Base-by-base conservation (phyloP, 2,113 vertebrate genomes). In the Pseudopipra pipra region DNA sequence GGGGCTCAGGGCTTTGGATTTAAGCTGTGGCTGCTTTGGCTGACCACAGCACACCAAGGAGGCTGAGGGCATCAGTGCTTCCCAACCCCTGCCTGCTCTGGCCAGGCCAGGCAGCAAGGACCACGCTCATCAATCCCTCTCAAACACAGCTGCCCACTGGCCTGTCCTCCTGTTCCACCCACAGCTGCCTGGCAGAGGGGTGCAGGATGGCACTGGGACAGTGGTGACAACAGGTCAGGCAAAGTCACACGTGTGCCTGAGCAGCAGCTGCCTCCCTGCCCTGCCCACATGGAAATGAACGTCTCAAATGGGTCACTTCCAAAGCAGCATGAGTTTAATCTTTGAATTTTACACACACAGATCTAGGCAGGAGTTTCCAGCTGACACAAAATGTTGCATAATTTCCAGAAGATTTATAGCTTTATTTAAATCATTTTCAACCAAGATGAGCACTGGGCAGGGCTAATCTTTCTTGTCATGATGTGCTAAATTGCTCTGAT, bases 361-460 rank as follows among this genome's bases (percentile, higher is more conserved):
- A 91, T 87, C 66, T 63, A 81, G 95, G 91, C 93, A 94, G 90
- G 72, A 90, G 66, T 87, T 96, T 96, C 66, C 35, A 87, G 82
- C 90, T 97, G 97, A 96, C 96, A 97, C 73, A 63, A 73, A 91
- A 85, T 49, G 89, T 96, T 97, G 96, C 96, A 95, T 96, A 95
- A 97, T 96, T 96, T 97, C 85, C 82, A 89, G 94, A 97, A 97
- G 97, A 97, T 97, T 96, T 97, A 97, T 97, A 91, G 95, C 96
- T 97, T 97, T 97, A 96, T 97, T 97, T 97, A 97, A 97, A 97
- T 96, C 93, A 97, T 97, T 97, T 97, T 97, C 97, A 97, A 96
- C 95, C 70, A 90, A 97, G 96, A 97, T 96, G 97, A 97, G 92
- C 96, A 97, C 59, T 95, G 96, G 97, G 95, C 94, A 96, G 93